Evolutionary conservation across 2,797 vertebrate species (phyloP).

Genomic region (Betta splendens): DNA sequence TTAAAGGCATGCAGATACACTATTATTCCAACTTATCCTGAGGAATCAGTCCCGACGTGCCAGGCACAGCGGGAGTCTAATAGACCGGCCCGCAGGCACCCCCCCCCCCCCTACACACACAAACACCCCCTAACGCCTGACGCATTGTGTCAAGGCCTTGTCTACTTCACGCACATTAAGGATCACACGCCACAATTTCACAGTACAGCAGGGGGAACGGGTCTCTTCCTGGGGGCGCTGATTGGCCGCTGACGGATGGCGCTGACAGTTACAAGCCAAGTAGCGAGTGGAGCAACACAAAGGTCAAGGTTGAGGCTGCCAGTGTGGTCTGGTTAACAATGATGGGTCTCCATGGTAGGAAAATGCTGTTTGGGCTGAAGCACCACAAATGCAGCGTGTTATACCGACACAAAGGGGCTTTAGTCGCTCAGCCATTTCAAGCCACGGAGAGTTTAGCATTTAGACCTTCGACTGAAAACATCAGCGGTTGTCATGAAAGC

Average conservation of each 20-base stretch:
- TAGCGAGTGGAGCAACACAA: conserved; percentile 76
- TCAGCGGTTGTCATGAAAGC: neutral
- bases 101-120: too few species aligned
- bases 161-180: conserved; percentile 86
- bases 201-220: conserved; percentile 77
- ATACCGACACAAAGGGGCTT: conserved; percentile 44
- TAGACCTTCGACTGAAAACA: conserved; percentile 1
- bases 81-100: conserved; percentile 74
- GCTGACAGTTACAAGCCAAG: conserved; percentile 81
- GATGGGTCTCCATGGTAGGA: conserved; percentile 66
- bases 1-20: conserved; percentile 61
- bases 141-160: conserved; percentile 83
- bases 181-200: conserved; percentile 87
- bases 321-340: conserved; percentile 75
- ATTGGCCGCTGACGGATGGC: conserved; percentile 75
- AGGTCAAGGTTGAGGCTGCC: conserved; percentile 80
- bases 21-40: conserved; percentile 74
- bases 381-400: conserved; percentile 43
- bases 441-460: conserved; percentile 32
- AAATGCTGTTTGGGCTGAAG: conserved; percentile 57
- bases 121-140: conserved; percentile 69
- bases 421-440: conserved; percentile 67
- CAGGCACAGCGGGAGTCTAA: conserved; percentile 78
- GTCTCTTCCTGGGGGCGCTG: conserved; percentile 51
- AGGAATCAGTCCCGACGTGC: conserved; percentile 74